These are phyloP conservation scores for Scaptomyza cyrtandrae DNA, from an alignment of 2,888 invertebrate species.

Conservation along the genomic window DNA sequence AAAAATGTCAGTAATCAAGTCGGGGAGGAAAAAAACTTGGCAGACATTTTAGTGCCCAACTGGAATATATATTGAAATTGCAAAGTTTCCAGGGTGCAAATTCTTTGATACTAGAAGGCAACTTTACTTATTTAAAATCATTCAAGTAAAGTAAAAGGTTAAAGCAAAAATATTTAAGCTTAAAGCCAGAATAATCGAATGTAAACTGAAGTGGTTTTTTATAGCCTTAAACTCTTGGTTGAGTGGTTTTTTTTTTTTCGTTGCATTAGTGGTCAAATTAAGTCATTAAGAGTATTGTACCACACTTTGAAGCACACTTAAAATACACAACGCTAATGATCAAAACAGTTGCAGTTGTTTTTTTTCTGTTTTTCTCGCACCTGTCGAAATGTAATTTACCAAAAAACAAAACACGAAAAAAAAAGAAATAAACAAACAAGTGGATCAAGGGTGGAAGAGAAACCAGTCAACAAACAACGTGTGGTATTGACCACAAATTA, in stretches of 20 bases:
- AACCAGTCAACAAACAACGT: conserved; percentile 35
- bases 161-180: no score
- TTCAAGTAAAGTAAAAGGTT: no score
- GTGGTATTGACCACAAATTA: conserved; percentile 78
- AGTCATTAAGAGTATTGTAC: conserved; percentile 60
- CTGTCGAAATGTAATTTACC: conserved; percentile 65
- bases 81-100: conserved; percentile 30
- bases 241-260: not conserved
- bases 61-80: conserved; percentile 38
- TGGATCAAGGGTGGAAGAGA: conserved; percentile 29
- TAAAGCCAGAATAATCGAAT: no score
- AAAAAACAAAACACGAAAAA: conserved; percentile 20
- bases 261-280: conserved; percentile 48
- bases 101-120: conserved; percentile 8
- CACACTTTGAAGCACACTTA: conserved; percentile 9
- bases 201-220: not conserved
- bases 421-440: conserved; percentile 50
- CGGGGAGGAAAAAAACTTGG: conserved; percentile 54
- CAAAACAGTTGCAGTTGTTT: conserved; percentile 28
- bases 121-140: not conserved
- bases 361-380: conserved; percentile 45
- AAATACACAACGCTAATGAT: conserved; percentile 47
- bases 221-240: not conserved
- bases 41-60: conserved; percentile 53
- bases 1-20: conserved; percentile 58